Percentiles rank a stretch among this genome's conserved stretches.
phyloP scores from a whole-genome alignment of 2,888 invertebrate genomes.

The Xanthia togata region DNA sequence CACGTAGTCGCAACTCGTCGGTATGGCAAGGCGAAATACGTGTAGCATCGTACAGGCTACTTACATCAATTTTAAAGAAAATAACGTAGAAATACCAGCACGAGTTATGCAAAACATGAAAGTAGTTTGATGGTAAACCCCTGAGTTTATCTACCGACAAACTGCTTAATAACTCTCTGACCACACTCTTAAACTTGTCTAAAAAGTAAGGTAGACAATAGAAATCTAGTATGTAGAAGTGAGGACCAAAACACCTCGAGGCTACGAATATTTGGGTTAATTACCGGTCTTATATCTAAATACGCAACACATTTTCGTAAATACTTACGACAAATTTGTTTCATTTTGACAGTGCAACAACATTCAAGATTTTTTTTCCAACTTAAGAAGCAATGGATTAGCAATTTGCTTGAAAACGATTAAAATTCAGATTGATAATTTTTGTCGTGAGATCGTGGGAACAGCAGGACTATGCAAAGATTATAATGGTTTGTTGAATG shows the following conservation, averaged over 20 bases:
- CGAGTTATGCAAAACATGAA: constrained; percentile 23
- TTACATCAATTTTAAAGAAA: constrained; percentile 12
- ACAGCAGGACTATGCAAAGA: neutral
- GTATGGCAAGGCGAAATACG: neutral
- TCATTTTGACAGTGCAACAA: no score
- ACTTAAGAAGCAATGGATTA: no score
- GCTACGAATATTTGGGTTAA: neutral
- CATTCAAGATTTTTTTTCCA: no score
- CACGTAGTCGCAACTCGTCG: neutral
- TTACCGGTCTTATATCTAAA: neutral
- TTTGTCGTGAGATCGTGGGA: neutral
- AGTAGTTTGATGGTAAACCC: constrained; percentile 24
- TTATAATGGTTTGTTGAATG: neutral
- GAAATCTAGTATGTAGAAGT: neutral
- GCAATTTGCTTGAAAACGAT: no score
- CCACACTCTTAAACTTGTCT: constrained; percentile 5
- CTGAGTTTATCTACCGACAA: constrained; percentile 18
- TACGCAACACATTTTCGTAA: no score
- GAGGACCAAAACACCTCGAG: neutral
- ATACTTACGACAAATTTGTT: no score
- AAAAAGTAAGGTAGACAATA: neutral
- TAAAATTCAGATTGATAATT: no score
- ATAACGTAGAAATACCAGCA: constrained; percentile 16
- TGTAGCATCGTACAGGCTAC: neutral
- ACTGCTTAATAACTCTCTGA: constrained; percentile 2